Conservation (phyloP, 2,797 vertebrate species). For the Scomberomorus guttatus region DNA sequence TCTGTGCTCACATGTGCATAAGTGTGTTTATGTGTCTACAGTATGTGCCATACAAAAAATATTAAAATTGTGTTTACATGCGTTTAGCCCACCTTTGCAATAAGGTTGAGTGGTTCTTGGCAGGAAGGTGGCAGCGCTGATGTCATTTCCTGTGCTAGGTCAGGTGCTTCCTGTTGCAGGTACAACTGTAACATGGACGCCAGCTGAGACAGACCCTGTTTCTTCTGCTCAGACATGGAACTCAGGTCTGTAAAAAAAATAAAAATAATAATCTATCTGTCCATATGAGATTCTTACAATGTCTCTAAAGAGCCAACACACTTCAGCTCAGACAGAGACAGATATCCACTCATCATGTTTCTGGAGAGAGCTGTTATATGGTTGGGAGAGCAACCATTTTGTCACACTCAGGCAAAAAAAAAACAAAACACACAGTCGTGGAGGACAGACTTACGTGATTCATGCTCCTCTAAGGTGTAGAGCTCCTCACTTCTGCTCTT, state of each 20-base stretch:
- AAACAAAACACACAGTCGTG: conserved; percentile 4
- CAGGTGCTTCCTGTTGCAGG: conserved; percentile 86
- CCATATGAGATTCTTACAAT: not conserved
- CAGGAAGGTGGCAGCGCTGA: conserved; percentile 82
- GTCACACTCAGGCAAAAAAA: conserved; percentile 8
- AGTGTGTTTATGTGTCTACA: not conserved
- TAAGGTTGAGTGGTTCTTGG: conserved; percentile 88
- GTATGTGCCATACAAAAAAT: not conserved
- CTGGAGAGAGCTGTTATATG: conserved; percentile 2
- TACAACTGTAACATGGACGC: conserved; percentile 89
- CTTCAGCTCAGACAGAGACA: not conserved
- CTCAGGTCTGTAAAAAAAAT: conserved; percentile 74
- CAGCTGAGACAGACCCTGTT: conserved; percentile 90
- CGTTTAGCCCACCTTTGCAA: conserved; percentile 90
- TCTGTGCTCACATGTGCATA: not conserved
- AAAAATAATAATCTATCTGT: too few relatives aligned
- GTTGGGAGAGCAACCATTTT: not conserved
- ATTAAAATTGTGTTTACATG: not conserved
- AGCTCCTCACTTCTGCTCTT: conserved; percentile 85
- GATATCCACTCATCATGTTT: not conserved
- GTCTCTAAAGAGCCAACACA: not conserved
- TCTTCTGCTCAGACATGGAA: conserved; percentile 91
- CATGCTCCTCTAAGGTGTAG: conserved; percentile 90
- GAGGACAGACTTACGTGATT: conserved; percentile 90
- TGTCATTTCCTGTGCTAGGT: conserved; percentile 66